Evolutionary conservation across 1,140 invertebrate species (phyloP).

Genomic region (Saccostrea glomerata): DNA sequence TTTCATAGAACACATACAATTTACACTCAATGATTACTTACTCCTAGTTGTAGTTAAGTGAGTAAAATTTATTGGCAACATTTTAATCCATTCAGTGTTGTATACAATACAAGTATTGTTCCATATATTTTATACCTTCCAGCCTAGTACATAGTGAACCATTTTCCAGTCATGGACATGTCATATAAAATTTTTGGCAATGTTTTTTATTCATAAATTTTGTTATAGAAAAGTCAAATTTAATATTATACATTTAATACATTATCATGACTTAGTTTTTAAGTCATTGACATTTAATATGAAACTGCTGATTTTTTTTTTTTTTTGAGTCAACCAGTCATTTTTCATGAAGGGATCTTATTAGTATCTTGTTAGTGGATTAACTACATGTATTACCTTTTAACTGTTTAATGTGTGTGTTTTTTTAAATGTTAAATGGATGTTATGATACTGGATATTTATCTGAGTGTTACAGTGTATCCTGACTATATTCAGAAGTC

Average conservation of each 20-base stretch:
- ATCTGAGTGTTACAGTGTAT: background rate
- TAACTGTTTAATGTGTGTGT: too few species aligned
- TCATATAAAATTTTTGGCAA: too few species aligned
- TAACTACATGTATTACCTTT: too few species aligned
- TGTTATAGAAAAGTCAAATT: too few species aligned
- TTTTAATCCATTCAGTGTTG: conserved; percentile 3
- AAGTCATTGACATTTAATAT: background rate
- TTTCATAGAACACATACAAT: background rate
- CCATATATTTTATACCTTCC: background rate
- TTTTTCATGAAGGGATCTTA: background rate
- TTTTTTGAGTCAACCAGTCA: background rate
- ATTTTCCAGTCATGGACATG: too few species aligned
- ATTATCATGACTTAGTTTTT: too few species aligned
- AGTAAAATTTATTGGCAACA: background rate
- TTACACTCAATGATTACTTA: background rate
- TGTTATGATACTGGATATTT: too few species aligned
- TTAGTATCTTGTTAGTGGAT: background rate
- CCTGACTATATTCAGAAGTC: background rate
- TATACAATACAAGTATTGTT: background rate
- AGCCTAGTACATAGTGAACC: too few species aligned
- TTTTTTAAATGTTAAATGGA: too few species aligned
- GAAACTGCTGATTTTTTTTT: background rate
- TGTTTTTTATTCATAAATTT: too few species aligned
- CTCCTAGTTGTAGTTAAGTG: too few species aligned
- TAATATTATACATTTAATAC: too few species aligned